A percentile compares a stretch with the other conserved stretches of the same genome.
Evolutionary conservation across 2,797 vertebrate species (phyloP).

Genomic region (Ctenosaura bakeri): DNA sequence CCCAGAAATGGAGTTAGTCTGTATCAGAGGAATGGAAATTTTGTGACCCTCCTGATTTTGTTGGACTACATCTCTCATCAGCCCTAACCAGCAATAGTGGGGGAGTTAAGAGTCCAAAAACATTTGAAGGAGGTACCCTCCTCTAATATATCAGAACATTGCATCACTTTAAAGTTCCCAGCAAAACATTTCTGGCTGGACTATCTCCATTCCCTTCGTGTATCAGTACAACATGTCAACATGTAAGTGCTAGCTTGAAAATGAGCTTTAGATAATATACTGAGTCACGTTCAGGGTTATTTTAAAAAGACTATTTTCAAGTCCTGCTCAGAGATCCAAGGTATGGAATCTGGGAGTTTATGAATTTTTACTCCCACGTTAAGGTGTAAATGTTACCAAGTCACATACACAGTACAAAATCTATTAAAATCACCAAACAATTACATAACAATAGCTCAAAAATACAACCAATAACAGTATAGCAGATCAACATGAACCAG

Average conservation of each 20-base stretch:
- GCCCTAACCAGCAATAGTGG: background rate
- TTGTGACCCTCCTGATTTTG: background rate
- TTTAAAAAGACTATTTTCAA: background rate
- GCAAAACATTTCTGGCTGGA: background rate
- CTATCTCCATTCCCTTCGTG: background rate
- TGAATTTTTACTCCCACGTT: background rate
- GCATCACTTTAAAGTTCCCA: background rate
- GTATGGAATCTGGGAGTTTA: background rate
- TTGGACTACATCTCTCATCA: background rate
- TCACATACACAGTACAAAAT: background rate
- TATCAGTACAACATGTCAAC: slow-evolving; percentile 1
- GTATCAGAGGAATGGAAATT: background rate
- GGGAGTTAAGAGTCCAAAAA: background rate
- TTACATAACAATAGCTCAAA: background rate
- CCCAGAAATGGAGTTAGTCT: background rate
- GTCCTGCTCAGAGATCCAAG: background rate
- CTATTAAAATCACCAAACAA: background rate
- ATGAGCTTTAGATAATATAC: background rate
- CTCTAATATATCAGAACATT: background rate
- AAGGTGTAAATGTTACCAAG: background rate
- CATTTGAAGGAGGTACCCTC: background rate
- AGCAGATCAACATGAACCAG: background rate
- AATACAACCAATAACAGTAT: background rate
- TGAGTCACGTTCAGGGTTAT: background rate
- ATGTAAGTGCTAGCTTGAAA: slow-evolving; percentile 14